Evolutionary conservation across 2,797 vertebrate genomes (phyloP).

Genomic region (Florisuga fusca): DNA sequence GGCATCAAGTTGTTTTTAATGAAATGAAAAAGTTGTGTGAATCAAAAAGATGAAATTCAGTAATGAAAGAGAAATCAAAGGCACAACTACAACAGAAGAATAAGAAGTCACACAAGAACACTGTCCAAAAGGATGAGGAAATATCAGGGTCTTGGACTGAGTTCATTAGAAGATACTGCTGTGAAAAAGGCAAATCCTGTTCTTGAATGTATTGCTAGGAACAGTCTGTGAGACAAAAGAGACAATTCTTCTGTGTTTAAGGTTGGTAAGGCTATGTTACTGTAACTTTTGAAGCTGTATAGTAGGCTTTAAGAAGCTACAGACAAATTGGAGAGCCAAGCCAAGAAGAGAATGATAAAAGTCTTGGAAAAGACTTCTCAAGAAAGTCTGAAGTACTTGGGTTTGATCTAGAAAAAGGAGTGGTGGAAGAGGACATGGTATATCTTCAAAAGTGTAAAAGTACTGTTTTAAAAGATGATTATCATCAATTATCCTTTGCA

Average conservation of each 20-base stretch:
- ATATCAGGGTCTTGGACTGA: neutral
- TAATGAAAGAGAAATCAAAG: neutral
- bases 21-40: neutral
- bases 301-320: neutral
- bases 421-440: neutral
- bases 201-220: neutral
- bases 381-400: neutral
- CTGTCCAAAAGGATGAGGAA: neutral
- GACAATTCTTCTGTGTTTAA: neutral
- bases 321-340: neutral
- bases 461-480: neutral
- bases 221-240: neutral
- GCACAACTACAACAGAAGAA: neutral
- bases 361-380: neutral
- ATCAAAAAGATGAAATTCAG: neutral
- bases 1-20: neutral
- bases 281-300: neutral
- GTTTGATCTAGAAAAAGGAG: neutral
- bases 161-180: neutral
- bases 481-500: neutral
- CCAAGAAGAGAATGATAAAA: neutral
- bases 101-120: neutral
- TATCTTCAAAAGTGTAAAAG: neutral
- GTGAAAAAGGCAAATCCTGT: neutral
- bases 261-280: neutral